Evolutionary conservation across 2,113 vertebrate species (phyloP), one percentile per base, ranked within the genome.

Genomic region (Xenopus laevis): DNA sequence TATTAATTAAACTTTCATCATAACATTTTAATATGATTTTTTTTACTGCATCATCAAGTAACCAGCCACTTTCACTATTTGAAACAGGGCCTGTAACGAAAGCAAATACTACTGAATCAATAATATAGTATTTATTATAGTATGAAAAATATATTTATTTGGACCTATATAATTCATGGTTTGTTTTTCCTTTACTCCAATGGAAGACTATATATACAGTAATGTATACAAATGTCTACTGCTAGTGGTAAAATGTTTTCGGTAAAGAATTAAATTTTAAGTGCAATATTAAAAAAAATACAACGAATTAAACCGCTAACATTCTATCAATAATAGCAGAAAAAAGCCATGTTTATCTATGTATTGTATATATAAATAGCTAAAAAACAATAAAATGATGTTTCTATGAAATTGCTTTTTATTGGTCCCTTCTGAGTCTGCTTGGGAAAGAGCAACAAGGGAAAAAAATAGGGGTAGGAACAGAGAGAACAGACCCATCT

Each of bases 331-430:
- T 71, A 78, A 78, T 65, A 47, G 67, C 82, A 85, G 79, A 66
- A 68, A 78, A 33, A 86, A 90, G 78, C 78, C 79, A 79, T 81
- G 86, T 84, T 68, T 82, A 78, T 82, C 80, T 79, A 72, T 71
- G 58, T 78, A 33, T 57, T 81, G 57, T 81, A 81, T 74, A 17
- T 78, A 75, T 40, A 68, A 53, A 83, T 81, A 79, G 73, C 70
- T 78, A 72, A 80, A n/a, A 72, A 78, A 65, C 57, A 74, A 79
- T 70, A 76, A 67, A 20, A 68, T 82, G 78, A 81, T 76, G 68
- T 81, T 87, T 85, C 61, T 60, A 74, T 62, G 73, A 47, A 5
- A 10, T 40, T 7, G 33, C 33, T 27, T 27, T 27, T 27, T 27
- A 4, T 27, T 27, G 23, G 23, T 40, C 33, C 33, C 33, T 40